A percentile compares a stretch with the other conserved stretches of the same genome.
Evolutionary conservation across 30 jellyfish, hydroid and myxozoan genomes (phyloP).

Genomic region (Morbakka virulenta): DNA sequence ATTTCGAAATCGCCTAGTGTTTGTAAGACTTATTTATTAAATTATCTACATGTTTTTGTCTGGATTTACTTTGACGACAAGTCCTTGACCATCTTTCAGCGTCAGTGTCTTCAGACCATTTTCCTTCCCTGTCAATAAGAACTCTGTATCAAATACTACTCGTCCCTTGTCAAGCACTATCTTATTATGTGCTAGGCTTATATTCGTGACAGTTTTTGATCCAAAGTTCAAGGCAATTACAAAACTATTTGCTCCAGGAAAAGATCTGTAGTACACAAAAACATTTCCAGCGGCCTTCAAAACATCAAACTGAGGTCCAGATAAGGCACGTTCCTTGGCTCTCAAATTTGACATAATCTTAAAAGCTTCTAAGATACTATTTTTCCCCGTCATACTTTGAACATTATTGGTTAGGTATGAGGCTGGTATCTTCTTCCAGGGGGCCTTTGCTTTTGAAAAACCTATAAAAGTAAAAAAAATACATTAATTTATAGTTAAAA

Average conservation of each 20-base stretch:
- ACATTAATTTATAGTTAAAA: not conserved
- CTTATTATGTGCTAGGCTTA: not conserved
- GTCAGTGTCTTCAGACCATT: not conserved
- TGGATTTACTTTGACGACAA: conserved; percentile 28
- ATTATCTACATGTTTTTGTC: too few species aligned
- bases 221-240: conserved; percentile 45
- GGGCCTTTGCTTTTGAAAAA: conserved; percentile 5
- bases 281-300: conserved; percentile 9
- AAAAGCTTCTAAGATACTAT: conserved; percentile 29
- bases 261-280: conserved; percentile 28
- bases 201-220: not conserved
- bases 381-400: conserved; percentile 4
- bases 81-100: conserved; percentile 28
- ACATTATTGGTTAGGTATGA: conserved; percentile 12
- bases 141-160: conserved; percentile 43
- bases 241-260: conserved; percentile 27
- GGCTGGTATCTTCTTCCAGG: conserved; percentile 30
- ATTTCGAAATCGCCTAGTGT: too few species aligned
- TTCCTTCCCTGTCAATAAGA: not conserved
- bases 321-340: conserved; percentile 11
- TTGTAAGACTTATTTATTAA: too few species aligned
- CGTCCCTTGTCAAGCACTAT: not conserved
- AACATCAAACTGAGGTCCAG: conserved; percentile 7
- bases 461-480: conserved; percentile 2
- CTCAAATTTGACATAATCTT: conserved; percentile 9